Conservation (phyloP, 2,888 invertebrate species). For the Ophioninae sp. region DNA sequence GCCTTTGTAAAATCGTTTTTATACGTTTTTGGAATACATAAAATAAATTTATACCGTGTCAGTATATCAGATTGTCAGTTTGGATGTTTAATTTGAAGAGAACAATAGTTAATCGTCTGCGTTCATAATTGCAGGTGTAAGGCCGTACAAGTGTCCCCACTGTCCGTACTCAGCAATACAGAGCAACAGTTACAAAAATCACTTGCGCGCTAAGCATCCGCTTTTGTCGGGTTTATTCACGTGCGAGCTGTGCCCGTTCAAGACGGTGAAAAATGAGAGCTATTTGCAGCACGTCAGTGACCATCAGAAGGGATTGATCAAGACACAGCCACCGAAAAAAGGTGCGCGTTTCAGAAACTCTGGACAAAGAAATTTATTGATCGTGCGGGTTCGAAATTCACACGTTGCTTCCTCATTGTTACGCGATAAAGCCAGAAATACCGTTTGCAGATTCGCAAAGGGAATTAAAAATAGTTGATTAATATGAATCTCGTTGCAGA, state of each 20-base stretch:
- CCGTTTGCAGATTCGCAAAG: neutral
- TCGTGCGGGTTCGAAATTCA: neutral
- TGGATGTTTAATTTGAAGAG: neutral
- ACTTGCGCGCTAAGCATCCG: slow-evolving; percentile 83
- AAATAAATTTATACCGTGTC: neutral
- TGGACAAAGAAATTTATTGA: neutral
- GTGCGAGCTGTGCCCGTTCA: slow-evolving; percentile 83
- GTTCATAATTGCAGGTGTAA: slow-evolving; percentile 77
- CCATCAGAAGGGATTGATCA: slow-evolving; percentile 82
- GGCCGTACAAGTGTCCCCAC: slow-evolving; percentile 85
- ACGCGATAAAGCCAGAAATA: neutral
- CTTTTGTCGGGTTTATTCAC: slow-evolving; percentile 80
- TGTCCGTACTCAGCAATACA: slow-evolving; percentile 88
- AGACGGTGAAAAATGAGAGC: slow-evolving; percentile 83
- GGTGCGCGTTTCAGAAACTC: slow-evolving; percentile 58
- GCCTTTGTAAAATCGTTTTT: neutral
- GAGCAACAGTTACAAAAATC: slow-evolving; percentile 86
- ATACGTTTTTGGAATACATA: neutral
- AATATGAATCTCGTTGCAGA: slow-evolving; percentile 55
- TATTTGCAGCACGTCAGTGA: slow-evolving; percentile 83
- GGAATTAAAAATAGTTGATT: neutral
- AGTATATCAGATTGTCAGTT: neutral
- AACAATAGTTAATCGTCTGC: neutral
- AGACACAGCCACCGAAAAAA: slow-evolving; percentile 71
- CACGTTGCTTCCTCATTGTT: neutral